These are phyloP conservation scores for Trichonephila clavipes DNA, from an alignment of 1,140 invertebrate species.

Conservation along the genomic window DNA sequence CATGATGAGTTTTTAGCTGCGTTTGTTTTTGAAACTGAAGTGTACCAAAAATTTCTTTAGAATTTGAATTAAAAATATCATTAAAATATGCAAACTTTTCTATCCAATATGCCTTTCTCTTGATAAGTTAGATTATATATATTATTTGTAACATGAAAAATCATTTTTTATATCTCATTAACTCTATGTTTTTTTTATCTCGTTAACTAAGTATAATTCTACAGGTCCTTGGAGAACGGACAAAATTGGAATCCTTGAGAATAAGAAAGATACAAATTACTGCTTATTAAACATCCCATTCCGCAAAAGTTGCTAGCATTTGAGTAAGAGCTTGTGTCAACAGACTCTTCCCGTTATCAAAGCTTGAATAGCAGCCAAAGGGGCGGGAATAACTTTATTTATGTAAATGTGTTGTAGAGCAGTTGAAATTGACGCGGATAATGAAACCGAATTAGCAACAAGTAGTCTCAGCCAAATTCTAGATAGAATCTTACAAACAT, in stretches of 20 bases:
- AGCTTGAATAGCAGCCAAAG: background rate
- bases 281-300: no score
- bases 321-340: background rate
- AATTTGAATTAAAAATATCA: no score
- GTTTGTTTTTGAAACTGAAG: no score
- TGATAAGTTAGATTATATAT: no score
- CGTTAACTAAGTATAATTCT: background rate
- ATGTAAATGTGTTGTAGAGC: background rate
- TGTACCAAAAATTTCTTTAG: no score
- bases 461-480: background rate
- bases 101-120: no score
- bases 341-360: background rate
- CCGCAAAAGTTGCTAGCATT: background rate
- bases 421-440: background rate
- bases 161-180: no score
- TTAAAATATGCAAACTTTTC: no score
- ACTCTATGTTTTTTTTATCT: no score
- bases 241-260: background rate
- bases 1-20: no score
- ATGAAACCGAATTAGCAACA: background rate
- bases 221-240: background rate
- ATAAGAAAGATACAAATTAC: background rate
- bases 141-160: no score
- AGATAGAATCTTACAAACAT: no score
- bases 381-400: background rate